Percentiles rank a stretch among this genome's conserved stretches.
phyloP scores from a whole-genome alignment of 2,113 vertebrate species.

The Tangachromis dhanisi region DNA sequence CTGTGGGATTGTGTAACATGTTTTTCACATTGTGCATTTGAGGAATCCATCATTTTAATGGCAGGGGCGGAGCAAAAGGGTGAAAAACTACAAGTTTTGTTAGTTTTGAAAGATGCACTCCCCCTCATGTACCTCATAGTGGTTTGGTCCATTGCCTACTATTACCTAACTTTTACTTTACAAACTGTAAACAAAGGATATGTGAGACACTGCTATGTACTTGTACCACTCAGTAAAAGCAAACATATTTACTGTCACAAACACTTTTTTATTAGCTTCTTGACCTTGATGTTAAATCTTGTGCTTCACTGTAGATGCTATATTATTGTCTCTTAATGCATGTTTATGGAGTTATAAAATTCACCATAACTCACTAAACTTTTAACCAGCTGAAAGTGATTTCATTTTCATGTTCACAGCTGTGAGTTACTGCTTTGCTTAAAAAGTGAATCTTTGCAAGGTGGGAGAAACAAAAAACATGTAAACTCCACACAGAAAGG shows the following conservation, averaged over 20 bases:
- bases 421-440: not conserved
- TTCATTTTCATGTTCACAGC: not conserved
- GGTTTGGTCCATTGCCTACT: not conserved
- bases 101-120: not conserved
- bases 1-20: not conserved
- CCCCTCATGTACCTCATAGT: not conserved
- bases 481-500: not conserved
- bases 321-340: not conserved
- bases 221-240: not conserved
- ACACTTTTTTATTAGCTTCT: not conserved
- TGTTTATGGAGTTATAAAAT: not conserved
- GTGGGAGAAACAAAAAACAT: not conserved
- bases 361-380: not conserved
- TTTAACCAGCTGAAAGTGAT: not conserved
- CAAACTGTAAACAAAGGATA: not conserved
- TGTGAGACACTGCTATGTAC: not conserved
- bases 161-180: not conserved
- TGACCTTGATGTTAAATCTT: not conserved
- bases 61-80: not conserved
- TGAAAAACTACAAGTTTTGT: not conserved
- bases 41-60: not conserved
- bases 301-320: not conserved
- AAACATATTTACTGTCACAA: not conserved
- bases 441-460: not conserved
- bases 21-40: not conserved